Conservation (phyloP, 2,113 vertebrate genomes). For the Hemichromis elongatus region DNA sequence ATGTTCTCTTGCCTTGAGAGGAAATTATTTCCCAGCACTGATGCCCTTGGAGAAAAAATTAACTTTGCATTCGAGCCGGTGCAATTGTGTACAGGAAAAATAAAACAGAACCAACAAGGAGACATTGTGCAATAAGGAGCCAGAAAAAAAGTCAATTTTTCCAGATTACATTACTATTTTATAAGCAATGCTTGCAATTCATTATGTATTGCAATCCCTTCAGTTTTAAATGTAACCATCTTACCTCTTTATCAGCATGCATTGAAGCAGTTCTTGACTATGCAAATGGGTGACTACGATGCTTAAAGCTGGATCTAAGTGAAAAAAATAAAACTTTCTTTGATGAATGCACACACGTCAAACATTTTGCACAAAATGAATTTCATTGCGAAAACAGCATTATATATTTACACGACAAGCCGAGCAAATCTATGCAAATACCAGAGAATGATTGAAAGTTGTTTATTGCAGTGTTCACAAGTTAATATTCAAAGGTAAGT, state of each 20-base stretch:
- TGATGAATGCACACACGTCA: slow-evolving; percentile 32
- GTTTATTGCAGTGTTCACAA: neutral
- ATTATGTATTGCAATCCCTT: neutral
- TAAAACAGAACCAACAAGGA: slow-evolving; percentile 13
- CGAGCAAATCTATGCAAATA: slow-evolving; percentile 29
- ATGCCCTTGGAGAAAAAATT: slow-evolving; percentile 31
- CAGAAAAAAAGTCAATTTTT: neutral
- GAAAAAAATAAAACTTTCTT: neutral
- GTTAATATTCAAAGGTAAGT: slow-evolving; percentile 29
- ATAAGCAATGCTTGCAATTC: slow-evolving; percentile 13
- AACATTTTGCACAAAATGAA: slow-evolving; percentile 39
- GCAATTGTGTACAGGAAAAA: slow-evolving; percentile 8
- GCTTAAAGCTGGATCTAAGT: neutral
- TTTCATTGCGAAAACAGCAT: slow-evolving; percentile 20
- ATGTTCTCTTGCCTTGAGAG: slow-evolving; percentile 34
- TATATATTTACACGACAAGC: slow-evolving; percentile 23
- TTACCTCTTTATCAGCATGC: neutral
- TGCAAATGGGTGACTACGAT: neutral
- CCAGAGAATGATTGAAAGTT: neutral
- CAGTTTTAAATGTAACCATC: neutral
- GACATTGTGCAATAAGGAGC: slow-evolving; percentile 27
- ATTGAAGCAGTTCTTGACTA: neutral
- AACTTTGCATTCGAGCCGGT: slow-evolving; percentile 32
- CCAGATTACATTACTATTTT: neutral
- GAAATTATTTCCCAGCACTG: slow-evolving; percentile 47